Conservation (phyloP, 2,888 invertebrate genomes). For the Cremastinae sp. region DNA sequence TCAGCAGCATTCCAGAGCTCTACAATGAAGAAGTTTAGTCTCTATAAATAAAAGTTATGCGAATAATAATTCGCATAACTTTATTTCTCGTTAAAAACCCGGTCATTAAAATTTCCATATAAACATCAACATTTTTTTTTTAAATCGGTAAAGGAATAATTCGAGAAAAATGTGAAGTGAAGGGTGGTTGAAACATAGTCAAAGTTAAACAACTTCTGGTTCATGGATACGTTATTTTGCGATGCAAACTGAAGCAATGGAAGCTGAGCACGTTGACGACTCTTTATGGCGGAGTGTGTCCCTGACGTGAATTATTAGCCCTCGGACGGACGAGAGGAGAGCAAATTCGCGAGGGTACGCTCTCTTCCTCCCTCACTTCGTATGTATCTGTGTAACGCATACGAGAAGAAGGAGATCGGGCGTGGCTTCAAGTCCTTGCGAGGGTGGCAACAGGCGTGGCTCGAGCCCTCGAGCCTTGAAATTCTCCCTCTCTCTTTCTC, state of each 20-base stretch:
- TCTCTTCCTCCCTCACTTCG: slow-evolving; percentile 20
- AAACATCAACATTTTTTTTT: no score
- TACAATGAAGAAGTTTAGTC: no score
- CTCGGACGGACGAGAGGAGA: slow-evolving; percentile 60
- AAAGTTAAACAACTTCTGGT: slow-evolving; percentile 11
- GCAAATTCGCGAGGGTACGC: slow-evolving; percentile 32
- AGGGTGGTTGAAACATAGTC: neutral
- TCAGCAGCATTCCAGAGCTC: no score
- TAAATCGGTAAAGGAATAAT: no score
- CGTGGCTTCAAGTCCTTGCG: slow-evolving; percentile 71
- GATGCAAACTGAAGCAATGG: slow-evolving; percentile 39
- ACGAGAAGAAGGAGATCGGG: slow-evolving; percentile 65
- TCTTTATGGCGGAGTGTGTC: slow-evolving; percentile 78
- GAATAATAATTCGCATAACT: no score
- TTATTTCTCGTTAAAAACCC: no score
- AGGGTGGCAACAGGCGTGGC: slow-evolving; percentile 74
- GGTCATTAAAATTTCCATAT: no score
- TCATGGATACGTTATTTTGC: slow-evolving; percentile 27
- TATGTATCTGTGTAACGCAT: slow-evolving; percentile 42
- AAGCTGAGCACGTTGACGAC: slow-evolving; percentile 67
- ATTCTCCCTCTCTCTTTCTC: slow-evolving; percentile 25
- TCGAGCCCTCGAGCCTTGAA: slow-evolving; percentile 44
- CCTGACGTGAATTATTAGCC: slow-evolving; percentile 79
- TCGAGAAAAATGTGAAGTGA: neutral
- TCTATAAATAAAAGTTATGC: no score